Evolutionary conservation across 2,113 vertebrate species (phyloP), one percentile per base, ranked within the genome.

Genomic region (Colinus virginianus): DNA sequence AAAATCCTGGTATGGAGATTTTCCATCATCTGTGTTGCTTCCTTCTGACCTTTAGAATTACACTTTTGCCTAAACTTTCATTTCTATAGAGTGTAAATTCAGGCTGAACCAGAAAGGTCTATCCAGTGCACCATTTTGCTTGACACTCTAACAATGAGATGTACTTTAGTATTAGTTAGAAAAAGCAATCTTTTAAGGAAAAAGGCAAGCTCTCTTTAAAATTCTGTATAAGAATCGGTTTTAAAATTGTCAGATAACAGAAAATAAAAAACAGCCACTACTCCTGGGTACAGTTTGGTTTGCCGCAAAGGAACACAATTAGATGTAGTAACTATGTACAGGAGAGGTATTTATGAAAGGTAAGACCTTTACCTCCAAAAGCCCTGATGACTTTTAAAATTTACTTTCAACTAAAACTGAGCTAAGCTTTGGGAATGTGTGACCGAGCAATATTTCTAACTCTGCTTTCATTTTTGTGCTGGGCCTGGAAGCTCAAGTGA

Each of bases 401-500:
- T 92, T 78, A 64, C 58, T 86, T 86, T 58, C 87, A 90, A 61
- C 34, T 69, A 93, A 93, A 95, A 81, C 59, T 43, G n/a, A 91
- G 59, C 45, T 63, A 88, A 87, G 62, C 14, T 91, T 77, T 90
- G 84, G 72, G 42, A 95, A 84, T 49, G 49, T 72, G 40, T 81
- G 62, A 92, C 74, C 75, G 88, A 92, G 61, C 43, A 76, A 61
- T 78, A 90, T 72, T 94, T 90, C 83, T 69, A 64, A 53, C 55
- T 72, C 74, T 62, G 22, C 70, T 90, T 94, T 92, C 38, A 66
- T 92, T 93, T 94, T 82, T 67, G 64, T 92, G 53, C 88, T 92
- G 67, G 46, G 49, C 59, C 81, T 90, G 63, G 67, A 93, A 92
- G 75, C 64, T 87, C 66, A 84, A 90, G 49, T 74, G 71, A 75